Conservation (phyloP, 2,888 invertebrate species). For the Zootermopsis nevadensis region DNA sequence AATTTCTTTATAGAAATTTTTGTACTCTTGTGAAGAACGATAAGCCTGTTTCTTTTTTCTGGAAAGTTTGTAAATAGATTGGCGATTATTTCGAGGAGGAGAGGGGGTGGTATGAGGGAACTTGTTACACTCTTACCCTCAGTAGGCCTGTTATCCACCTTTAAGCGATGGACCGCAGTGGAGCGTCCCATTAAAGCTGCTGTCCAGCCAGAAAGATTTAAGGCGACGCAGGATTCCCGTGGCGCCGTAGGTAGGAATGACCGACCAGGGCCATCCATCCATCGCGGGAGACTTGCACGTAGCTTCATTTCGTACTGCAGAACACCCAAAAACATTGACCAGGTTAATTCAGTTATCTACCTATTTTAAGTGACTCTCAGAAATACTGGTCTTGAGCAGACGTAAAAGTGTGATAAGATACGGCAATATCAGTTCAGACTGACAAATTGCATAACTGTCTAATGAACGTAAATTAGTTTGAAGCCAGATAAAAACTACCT, state of each 20-base stretch:
- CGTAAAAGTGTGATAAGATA: too few species aligned
- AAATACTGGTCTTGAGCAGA: too few species aligned
- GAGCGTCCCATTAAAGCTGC: slow-evolving; percentile 49
- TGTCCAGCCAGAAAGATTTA: slow-evolving; percentile 50
- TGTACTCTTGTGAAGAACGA: too few species aligned
- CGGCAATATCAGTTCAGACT: too few species aligned
- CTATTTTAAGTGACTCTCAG: not conserved
- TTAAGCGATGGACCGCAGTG: slow-evolving; percentile 42
- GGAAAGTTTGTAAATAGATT: too few species aligned
- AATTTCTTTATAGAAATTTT: too few species aligned
- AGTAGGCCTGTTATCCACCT: slow-evolving; percentile 12
- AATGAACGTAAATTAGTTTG: too few species aligned
- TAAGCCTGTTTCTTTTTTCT: too few species aligned
- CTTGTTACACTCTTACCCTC: slow-evolving; percentile 12
- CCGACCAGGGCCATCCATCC: slow-evolving; percentile 45
- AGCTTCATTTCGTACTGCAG: slow-evolving; percentile 19
- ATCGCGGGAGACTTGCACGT: slow-evolving; percentile 33
- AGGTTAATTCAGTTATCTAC: not conserved
- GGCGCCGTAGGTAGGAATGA: slow-evolving; percentile 49
- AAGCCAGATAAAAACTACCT: too few species aligned
- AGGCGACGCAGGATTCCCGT: slow-evolving; percentile 49
- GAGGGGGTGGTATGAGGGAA: not conserved
- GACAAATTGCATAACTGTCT: too few species aligned
- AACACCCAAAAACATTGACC: not conserved
- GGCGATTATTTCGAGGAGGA: too few species aligned